These are phyloP conservation scores for Isichthys henryi DNA, from an alignment of 2,113 vertebrate species.

Conservation along the genomic window DNA sequence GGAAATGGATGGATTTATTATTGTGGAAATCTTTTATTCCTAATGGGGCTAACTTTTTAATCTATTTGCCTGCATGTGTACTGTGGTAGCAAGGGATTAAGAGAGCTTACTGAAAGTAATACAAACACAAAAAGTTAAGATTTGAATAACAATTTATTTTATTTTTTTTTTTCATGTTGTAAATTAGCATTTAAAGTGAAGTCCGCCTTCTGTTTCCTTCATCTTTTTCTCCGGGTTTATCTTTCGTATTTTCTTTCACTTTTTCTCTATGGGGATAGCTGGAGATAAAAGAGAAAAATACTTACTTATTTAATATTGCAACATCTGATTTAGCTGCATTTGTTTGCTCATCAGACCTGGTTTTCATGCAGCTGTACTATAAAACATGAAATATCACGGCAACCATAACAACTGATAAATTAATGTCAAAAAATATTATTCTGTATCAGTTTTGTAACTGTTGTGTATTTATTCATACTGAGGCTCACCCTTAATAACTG, in stretches of 20 bases:
- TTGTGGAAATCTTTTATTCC: not conserved
- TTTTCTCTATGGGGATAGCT: slow-evolving; percentile 5
- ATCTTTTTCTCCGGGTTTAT: not conserved
- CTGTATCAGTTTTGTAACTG: not conserved
- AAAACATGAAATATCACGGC: not conserved
- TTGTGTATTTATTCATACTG: not conserved
- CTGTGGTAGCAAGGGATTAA: not conserved
- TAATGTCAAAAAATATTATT: not conserved
- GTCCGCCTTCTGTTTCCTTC: not conserved
- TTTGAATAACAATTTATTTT: not conserved
- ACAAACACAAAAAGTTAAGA: slow-evolving; percentile 1
- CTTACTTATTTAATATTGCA: not conserved
- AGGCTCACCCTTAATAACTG: not conserved
- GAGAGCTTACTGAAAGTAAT: not conserved
- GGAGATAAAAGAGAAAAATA: not conserved
- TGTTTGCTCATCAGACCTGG: not conserved
- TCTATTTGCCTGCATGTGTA: not conserved
- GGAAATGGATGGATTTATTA: not conserved
- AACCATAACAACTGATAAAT: not conserved
- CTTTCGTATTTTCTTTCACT: not conserved
- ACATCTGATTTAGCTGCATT: not conserved
- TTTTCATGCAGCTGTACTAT: not conserved
- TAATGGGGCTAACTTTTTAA: not conserved
- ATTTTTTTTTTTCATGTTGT: not conserved
- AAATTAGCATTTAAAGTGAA: not conserved